Base-by-base conservation (phyloP, 2,888 invertebrate genomes). In the Baccha elongata region DNA sequence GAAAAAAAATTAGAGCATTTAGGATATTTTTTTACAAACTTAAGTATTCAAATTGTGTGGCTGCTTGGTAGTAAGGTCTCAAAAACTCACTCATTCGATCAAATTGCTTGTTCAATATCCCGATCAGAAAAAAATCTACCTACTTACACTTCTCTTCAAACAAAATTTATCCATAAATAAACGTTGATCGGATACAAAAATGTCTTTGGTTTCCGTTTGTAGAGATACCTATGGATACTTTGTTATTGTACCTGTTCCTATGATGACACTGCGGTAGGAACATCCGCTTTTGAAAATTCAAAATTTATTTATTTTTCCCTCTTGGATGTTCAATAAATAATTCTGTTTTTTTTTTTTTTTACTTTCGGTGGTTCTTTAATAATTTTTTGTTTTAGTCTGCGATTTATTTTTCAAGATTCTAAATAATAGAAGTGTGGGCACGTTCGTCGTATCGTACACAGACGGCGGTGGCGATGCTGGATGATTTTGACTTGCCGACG, bases 291-390 rank as follows among this genome's bases (percentile, higher is more conserved):
- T 17, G 32, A 40, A 58, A 75, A 44, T 32, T n/a, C n/a, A n/a
- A n/a, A 58, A 68, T 76, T 76, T 76, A 76, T 76, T 68, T 76
- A 53, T 76, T 68, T 67, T 60, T 46, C 44, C 73, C 26, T 68
- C 75, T 53, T 53, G 62, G 37, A 44, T 75, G 68, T 62, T 75
- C 75, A 62, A 75, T 68, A 75, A 76, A 69, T 62, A 64, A 69
- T 32, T 32, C 8, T 32, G 5, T 32, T 32, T 7, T 32, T 32
- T 32, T 32, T 3, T 32, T 32, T 7, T 7, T 1, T 8, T 8
- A 8, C 4, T 5, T 40, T 32, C 29, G 29, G 15, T 60, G 42
- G 44, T 68, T 46, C 58, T 17, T 37, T 68, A 75, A 29, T 6
- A 8, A 13, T 26, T 40, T 53, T 53, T 21, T 50, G 17, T 44